These are phyloP conservation scores for Galagoides demidoff DNA, from an alignment of 2,797 vertebrate species.

Conservation along the genomic window DNA sequence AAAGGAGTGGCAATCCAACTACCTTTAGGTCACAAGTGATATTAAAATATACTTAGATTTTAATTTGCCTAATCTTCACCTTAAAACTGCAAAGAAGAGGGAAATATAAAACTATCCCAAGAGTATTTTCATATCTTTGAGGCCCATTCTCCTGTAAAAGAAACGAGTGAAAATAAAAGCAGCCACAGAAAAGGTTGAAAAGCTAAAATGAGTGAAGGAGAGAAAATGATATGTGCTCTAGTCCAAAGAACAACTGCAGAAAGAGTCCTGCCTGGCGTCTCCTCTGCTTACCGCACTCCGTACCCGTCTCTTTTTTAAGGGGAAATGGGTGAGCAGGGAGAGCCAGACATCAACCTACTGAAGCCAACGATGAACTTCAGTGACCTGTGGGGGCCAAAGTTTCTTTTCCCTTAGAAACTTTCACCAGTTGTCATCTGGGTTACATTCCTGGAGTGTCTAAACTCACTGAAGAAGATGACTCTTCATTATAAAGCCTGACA, in stretches of 20 bases:
- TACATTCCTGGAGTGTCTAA: not conserved
- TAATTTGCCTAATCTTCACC: not conserved
- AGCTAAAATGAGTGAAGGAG: not conserved
- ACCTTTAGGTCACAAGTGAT: not conserved
- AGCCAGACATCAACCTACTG: not conserved
- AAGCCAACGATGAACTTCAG: not conserved
- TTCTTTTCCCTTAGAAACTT: constrained; percentile 7
- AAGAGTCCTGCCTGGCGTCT: not conserved
- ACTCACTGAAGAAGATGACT: not conserved
- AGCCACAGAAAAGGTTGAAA: not conserved
- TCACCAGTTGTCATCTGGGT: not conserved
- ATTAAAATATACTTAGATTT: constrained; percentile 26
- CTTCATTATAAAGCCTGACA: not conserved
- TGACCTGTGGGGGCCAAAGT: not conserved
- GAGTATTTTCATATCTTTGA: not conserved
- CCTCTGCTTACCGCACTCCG: too few relatives aligned
- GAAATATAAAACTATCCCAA: not conserved
- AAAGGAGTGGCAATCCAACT: not conserved
- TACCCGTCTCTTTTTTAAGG: not conserved
- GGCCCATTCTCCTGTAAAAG: not conserved
- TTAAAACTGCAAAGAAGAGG: not conserved
- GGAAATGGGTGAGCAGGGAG: too few relatives aligned
- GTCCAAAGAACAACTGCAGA: not conserved
- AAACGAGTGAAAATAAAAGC: not conserved
- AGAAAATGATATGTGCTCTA: not conserved